Conservation (phyloP, 2,113 vertebrate species). For the Melospiza melodia region DNA sequence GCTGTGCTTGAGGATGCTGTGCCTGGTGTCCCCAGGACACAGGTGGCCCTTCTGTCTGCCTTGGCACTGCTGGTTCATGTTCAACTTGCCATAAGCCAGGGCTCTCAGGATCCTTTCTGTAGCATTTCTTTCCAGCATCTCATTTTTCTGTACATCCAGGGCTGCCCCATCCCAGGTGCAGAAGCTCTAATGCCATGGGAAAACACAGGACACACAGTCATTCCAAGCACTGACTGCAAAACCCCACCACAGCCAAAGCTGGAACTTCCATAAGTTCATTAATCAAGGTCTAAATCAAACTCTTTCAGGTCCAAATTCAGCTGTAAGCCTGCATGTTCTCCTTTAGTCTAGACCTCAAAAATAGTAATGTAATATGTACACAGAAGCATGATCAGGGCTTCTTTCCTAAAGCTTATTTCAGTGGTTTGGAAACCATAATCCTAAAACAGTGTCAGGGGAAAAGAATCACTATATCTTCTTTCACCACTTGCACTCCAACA, state of each 20-base stretch:
- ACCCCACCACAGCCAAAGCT: not conserved
- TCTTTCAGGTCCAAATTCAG: not conserved
- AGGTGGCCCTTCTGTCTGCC: not conserved
- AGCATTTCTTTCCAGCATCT: too few relatives aligned
- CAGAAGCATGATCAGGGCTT: not conserved
- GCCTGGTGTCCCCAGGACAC: accelerated
- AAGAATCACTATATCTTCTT: not conserved
- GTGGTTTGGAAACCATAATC: not conserved
- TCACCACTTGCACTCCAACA: not conserved
- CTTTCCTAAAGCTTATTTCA: not conserved
- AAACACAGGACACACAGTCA: not conserved
- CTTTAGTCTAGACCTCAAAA: not conserved
- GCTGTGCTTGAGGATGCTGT: not conserved
- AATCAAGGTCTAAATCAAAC: not conserved
- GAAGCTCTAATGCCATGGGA: not conserved
- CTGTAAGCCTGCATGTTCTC: not conserved
- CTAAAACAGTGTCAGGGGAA: not conserved
- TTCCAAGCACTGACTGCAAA: not conserved
- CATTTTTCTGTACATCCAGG: not conserved
- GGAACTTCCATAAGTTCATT: not conserved
- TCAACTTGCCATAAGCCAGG: accelerated
- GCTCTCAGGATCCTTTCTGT: accelerated
- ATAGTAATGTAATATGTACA: not conserved
- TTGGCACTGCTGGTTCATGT: not conserved
- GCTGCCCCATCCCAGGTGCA: not conserved